Conservation (phyloP, 2,797 vertebrate genomes). For the Melanogrammus aeglefinus region DNA sequence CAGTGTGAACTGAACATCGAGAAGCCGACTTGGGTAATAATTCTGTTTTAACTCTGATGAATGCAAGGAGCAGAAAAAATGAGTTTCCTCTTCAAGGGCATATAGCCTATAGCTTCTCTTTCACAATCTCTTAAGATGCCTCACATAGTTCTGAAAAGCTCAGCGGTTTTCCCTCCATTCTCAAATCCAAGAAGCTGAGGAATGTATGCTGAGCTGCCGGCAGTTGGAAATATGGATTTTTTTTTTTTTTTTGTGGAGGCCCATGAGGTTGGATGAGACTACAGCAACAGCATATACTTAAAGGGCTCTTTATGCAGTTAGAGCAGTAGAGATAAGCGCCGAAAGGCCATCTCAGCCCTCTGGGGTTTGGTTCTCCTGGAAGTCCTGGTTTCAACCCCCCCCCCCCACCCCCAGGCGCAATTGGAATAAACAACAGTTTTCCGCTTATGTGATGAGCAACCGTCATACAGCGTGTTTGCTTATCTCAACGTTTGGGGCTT, state of each 20-base stretch:
- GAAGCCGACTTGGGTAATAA: background rate
- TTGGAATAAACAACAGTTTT: conserved; percentile 27
- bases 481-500: conserved; percentile 24
- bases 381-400: conserved; percentile 17
- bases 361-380: conserved; percentile 14
- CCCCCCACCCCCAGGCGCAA: conserved; percentile 29
- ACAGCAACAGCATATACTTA: conserved; percentile 11
- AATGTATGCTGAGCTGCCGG: conserved; percentile 56
- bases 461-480: conserved; percentile 23
- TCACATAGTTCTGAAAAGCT: conserved; percentile 13
- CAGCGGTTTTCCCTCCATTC: conserved; percentile 27
- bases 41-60: background rate
- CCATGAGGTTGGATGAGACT: conserved; percentile 11
- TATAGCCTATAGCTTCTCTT: background rate
- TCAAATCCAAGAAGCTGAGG: conserved; percentile 33
- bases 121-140: background rate
- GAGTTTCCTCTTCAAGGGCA: background rate
- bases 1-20: background rate
- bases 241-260: conserved; percentile 11
- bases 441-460: conserved; percentile 39
- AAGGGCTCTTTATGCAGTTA: background rate
- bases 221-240: conserved; percentile 30
- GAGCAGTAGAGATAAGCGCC: background rate
- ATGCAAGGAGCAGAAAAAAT: conserved; percentile 3
- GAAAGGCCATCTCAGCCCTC: background rate